Evolutionary conservation across 37 sponge, comb jelly and placozoan genomes (phyloP), one percentile per base, ranked within the genome.

Genomic region (Bolinopsis microptera): DNA sequence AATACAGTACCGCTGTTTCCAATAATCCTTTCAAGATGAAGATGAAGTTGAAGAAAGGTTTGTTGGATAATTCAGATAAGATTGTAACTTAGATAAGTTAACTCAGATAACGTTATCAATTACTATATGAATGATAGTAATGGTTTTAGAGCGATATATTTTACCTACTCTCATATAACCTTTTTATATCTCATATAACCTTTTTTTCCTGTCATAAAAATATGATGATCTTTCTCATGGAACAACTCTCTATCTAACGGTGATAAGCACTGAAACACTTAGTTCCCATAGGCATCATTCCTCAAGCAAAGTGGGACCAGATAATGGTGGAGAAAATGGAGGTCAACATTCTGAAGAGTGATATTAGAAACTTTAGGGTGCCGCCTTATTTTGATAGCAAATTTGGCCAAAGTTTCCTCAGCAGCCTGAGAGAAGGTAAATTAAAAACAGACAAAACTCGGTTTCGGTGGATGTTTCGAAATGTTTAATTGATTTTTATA

Each of bases 381-480:
- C 96, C 96, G 32, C 95, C 94, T 0, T 96, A 95, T 93, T 96
- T 96, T 83, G 72, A 95, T 18, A 94, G 94, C 48, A 80, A 92
- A 24, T 21, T 76, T 69, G 95, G 95, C 3, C 69, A 83, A 40
- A 74, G 92, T 38, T 95, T 94, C 90, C 95, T 94, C 23, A 32
- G 33, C 35, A 69, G 68, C 21, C 83, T 93, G 35, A 86, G 36
- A 86, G 90, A 18, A 28, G 90, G 90, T 77, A 70, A n/a, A 70
- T 70, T n/a, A n/a, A n/a, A n/a, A n/a, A n/a, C n/a, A n/a, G n/a
- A n/a, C n/a, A n/a, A n/a, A n/a, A n/a, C n/a, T n/a, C n/a, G n/a
- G n/a, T n/a, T n/a, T n/a, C n/a, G n/a, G n/a, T n/a, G n/a, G n/a
- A n/a, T n/a, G n/a, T n/a, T n/a, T n/a, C n/a, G n/a, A n/a, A n/a